Base-by-base conservation (phyloP, 2,797 vertebrate genomes). In the Heliangelus exortis region DNA sequence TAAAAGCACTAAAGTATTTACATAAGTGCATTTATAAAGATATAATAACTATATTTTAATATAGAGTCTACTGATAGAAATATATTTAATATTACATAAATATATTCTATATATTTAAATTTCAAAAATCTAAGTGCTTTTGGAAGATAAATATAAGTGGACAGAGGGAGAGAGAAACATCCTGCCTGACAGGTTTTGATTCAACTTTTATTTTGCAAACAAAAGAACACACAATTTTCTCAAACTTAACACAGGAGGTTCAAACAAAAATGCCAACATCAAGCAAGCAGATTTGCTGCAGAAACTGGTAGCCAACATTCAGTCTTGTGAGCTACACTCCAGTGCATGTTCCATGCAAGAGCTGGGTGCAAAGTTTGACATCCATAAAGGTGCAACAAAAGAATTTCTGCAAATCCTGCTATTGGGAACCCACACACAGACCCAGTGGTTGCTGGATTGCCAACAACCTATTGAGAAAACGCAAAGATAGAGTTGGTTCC, bases 311-410 rank as follows among this genome's bases (percentile, higher is more conserved):
- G 9, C 33, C 55, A 77, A 23, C 23, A 33, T 2, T 62, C 26
- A 48, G 48, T 28, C 33, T 8, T 36, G 15, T 54, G 20, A 89
- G 50, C 18, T 15, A 45, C 25, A 9, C 20, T 22, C 16, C 7
- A 23, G 10, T 2, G 5, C 10, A 19, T 1, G 0, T 22, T 43
- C 69, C 33, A 26, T 3, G 9, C 11, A 80, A 72, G 41, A 9
- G 15, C 19, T 31, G 62, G 9, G 9, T 4, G 5, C 17, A 31
- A 74, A 34, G 31, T 18, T 55, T n/a, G 26, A 6, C 10, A 28
- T 6, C 26, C 12, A 9, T 3, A 45, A 9, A 55, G n/a, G 22
- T 26, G 58, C 15, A 22, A 18, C 1, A 0, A 48, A 47, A 62
- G 5, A 8, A 33, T 23, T 23, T 39, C 20, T 12, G 28, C 22